phyloP scores from a whole-genome alignment of 2,113 vertebrate species.

The Ancistrus triradiatus region DNA sequence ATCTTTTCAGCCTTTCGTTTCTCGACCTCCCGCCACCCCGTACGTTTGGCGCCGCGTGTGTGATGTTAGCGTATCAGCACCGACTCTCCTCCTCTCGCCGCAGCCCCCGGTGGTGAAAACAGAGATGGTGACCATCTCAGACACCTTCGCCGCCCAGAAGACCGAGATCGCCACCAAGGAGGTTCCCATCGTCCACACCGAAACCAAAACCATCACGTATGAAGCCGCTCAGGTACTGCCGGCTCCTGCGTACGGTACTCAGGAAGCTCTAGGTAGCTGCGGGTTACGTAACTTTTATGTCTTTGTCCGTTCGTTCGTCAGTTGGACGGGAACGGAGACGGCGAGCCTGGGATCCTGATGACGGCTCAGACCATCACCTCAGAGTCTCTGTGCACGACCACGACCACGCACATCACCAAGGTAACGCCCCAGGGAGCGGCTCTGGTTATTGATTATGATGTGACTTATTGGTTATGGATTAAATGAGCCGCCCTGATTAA shows the following conservation, averaged over 20 bases:
- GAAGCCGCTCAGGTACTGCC: conserved; percentile 89
- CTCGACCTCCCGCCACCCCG: conserved; percentile 21
- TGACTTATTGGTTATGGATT: too few species aligned
- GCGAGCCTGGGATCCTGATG: conserved; percentile 83
- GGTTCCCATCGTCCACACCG: conserved; percentile 98
- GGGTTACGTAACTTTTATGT: too few species aligned
- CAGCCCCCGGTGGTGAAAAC: conserved; percentile 99
- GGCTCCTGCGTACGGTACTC: too few species aligned
- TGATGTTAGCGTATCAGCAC: conserved; percentile 35
- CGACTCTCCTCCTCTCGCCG: conserved; percentile 59
- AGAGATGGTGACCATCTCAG: conserved; percentile 99
- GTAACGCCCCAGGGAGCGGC: conserved; percentile 59
- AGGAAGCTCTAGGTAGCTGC: too few species aligned
- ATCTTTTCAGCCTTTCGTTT: too few species aligned
- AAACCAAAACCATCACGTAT: conserved; percentile 99
- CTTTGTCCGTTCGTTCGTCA: too few species aligned
- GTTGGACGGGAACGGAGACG: conserved; percentile 80
- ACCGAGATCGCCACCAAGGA: conserved; percentile 97
- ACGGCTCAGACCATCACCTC: conserved; percentile 96
- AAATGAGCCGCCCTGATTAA: conserved; percentile 22
- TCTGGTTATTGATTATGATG: too few species aligned
- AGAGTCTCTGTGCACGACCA: conserved; percentile 92
- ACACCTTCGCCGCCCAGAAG: conserved; percentile 88
- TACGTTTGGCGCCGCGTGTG: background rate
- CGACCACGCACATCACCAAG: conserved; percentile 98